Percentiles rank a stretch among this genome's conserved stretches.
Evolutionary conservation across 2,797 vertebrate species (phyloP).

Genomic region (Psittacula derbiana): DNA sequence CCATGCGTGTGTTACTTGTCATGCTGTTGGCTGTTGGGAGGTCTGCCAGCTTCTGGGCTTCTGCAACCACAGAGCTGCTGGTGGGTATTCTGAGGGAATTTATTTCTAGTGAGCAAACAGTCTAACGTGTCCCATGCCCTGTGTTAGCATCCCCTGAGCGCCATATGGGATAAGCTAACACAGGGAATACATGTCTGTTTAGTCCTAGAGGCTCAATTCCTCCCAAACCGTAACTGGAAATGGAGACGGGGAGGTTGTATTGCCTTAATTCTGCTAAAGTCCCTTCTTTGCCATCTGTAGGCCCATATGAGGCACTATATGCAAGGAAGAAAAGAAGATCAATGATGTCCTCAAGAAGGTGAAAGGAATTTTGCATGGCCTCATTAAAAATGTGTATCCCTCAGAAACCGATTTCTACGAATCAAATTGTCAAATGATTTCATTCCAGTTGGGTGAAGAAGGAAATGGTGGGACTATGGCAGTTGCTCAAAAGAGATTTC

Average conservation of each 20-base stretch:
- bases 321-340: background rate
- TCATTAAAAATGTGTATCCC: background rate
- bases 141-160: background rate
- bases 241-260: background rate
- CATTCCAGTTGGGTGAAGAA: background rate
- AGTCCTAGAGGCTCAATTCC: background rate
- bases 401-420: background rate
- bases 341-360: background rate
- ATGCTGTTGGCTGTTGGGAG: background rate
- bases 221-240: background rate
- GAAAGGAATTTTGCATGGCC: background rate
- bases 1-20: background rate
- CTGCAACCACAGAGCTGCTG: background rate
- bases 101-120: background rate
- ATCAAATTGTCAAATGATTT: background rate
- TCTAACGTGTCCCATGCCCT: background rate
- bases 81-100: background rate
- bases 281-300: background rate
- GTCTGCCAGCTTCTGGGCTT: background rate
- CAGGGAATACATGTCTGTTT: background rate
- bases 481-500: background rate
- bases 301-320: background rate
- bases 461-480: background rate
- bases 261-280: background rate
- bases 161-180: background rate